Conservation (phyloP, 1,140 invertebrate species). For the Alviniconcha marisindica region DNA sequence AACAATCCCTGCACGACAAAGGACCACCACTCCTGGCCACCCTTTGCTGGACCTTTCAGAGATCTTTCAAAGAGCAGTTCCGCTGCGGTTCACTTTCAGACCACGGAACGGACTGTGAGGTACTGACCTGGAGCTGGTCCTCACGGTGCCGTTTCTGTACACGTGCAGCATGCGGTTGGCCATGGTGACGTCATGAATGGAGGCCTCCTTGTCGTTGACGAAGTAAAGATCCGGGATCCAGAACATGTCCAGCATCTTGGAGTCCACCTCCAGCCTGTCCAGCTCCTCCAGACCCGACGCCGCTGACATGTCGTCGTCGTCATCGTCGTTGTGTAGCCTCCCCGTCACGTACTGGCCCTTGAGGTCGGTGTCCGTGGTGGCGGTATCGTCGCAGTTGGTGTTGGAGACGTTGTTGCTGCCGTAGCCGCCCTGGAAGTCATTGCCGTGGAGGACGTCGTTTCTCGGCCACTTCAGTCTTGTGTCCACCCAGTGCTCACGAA, state of each 20-base stretch:
- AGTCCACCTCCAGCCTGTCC: conserved; percentile 79
- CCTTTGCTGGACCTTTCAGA: too few relatives aligned
- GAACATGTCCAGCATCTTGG: conserved; percentile 86
- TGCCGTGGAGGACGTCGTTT: background rate
- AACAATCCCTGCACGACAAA: too few relatives aligned
- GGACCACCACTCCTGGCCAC: too few relatives aligned
- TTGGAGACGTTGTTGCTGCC: background rate
- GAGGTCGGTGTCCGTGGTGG: background rate
- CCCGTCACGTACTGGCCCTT: too few relatives aligned
- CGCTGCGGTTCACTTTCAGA: too few relatives aligned
- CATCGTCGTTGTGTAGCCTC: background rate
- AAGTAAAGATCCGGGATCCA: conserved; percentile 85
- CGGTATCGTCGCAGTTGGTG: too few relatives aligned
- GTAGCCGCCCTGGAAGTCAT: background rate
- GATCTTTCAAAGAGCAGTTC: too few relatives aligned
- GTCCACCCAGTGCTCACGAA: conserved; percentile 59
- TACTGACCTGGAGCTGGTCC: conserved; percentile 76
- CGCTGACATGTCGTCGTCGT: background rate
- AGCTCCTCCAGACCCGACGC: background rate
- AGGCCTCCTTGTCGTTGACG: conserved; percentile 81
- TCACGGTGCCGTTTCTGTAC: conserved; percentile 80
- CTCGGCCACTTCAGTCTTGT: conserved; percentile 40
- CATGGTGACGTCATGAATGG: conserved; percentile 73
- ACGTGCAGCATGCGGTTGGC: conserved; percentile 83
- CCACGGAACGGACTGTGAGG: too few relatives aligned